Base-by-base conservation (phyloP, 2,113 vertebrate species). In the Menidia beryllina region DNA sequence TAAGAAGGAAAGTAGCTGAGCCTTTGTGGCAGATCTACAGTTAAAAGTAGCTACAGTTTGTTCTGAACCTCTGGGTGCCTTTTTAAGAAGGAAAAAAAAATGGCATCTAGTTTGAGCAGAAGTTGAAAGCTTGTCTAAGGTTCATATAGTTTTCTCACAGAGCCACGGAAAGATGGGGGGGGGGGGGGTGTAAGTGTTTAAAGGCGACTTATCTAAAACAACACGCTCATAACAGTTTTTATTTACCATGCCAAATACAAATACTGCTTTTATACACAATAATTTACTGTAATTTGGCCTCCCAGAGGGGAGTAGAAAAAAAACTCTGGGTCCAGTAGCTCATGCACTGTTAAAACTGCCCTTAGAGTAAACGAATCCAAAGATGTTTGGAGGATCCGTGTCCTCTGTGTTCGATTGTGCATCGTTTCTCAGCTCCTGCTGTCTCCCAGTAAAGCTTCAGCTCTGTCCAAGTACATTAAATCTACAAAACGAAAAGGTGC, bases 311-410 rank as follows among this genome's bases (percentile, higher is more conserved):
- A 39, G 2, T 12, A 8, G 7, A 13, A 41, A 3, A 41, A 43
- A 2, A 43, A 43, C 10, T 43, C 15, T 5, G 2, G 41, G 17
- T n/a, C 5, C 8, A n/a, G 41, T 45, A 17, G 41, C 13, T 7
- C 15, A 4, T 6, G 19, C 41, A 45, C 17, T 19, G 41, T 7
- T 43, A 17, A 43, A 43, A 17, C 5, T 13, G 2, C 39, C 11
- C 14, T 43, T 17, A 2, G 7, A 77, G 62, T 49, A 52, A 76
- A 73, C 23, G 25, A 26, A 30, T 68, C 69, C n/a, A 2, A 69
- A 69, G 48, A 57, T 17, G 36, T 49, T 49, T 1, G 1, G 47
- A 52, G 69, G 25, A 57, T 67, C 61, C 54, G 54, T 52, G 63
- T 34, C 61, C 45, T 60, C 61, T n/a, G 72, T 59, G 17, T 48